Evolutionary conservation across 2,888 invertebrate genomes (phyloP).

Genomic region (Lydus trimaculatus): DNA sequence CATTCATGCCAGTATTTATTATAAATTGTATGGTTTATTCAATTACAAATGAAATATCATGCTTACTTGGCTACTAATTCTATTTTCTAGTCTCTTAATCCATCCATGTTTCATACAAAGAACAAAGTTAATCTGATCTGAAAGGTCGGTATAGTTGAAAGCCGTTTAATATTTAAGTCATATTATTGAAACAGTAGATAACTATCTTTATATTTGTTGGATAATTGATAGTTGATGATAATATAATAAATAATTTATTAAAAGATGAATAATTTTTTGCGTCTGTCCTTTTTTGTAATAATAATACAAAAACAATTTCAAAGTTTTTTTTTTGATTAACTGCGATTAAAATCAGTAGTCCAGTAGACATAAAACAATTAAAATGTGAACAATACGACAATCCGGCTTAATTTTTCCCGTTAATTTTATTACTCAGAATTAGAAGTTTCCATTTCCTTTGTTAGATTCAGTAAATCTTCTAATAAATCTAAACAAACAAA

Average conservation of each 20-base stretch:
- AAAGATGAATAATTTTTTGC: neutral
- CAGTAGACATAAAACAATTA: too few species aligned
- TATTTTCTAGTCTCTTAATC: neutral
- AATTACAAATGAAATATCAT: neutral
- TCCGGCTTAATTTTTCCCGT: neutral
- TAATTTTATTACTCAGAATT: neutral
- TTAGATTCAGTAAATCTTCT: too few species aligned
- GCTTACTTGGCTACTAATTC: neutral
- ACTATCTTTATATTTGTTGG: slow-evolving; percentile 22
- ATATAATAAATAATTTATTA: slow-evolving; percentile 27
- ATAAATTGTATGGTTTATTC: too few species aligned
- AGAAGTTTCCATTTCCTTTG: neutral
- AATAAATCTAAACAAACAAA: too few species aligned
- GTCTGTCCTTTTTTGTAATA: too few species aligned
- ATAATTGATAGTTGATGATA: slow-evolving; percentile 20
- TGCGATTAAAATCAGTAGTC: too few species aligned
- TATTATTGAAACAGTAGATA: slow-evolving; percentile 39
- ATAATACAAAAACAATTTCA: too few species aligned
- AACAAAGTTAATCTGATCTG: neutral
- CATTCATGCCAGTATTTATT: neutral
- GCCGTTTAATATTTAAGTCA: slow-evolving; percentile 45
- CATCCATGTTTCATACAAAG: neutral
- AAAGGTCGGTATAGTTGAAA: slow-evolving; percentile 34
- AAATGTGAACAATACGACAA: neutral
- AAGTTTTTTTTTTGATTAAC: too few species aligned